Evolutionary conservation across 2,113 vertebrate species (phyloP).

Genomic region (Varanus komodoensis): DNA sequence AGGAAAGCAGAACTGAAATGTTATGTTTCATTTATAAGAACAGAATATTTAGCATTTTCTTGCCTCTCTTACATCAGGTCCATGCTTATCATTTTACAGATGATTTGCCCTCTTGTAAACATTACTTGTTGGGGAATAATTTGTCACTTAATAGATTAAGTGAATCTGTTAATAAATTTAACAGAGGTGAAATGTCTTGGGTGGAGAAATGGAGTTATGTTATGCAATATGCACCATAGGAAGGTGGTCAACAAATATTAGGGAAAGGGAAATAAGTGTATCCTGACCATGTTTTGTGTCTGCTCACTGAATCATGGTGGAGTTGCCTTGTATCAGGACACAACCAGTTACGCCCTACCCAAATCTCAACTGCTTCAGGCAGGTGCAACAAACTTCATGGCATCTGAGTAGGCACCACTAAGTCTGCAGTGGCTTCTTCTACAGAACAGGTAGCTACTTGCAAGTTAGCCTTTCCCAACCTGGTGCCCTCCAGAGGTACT

Average conservation of each 20-base stretch:
- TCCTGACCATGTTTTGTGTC: neutral
- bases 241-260: neutral
- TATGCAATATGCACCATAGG: neutral
- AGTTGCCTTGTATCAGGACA: neutral
- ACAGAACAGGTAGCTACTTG: neutral
- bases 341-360: neutral
- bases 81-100: neutral
- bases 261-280: neutral
- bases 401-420: neutral
- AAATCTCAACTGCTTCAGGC: neutral
- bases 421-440: neutral
- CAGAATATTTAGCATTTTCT: conserved; percentile 20
- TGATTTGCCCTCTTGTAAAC: neutral
- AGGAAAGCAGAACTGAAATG: conserved; percentile 49
- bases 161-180: neutral
- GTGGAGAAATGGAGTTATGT: neutral
- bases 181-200: neutral
- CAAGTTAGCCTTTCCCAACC: too few relatives aligned
- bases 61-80: neutral
- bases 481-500: neutral
- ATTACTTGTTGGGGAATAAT: neutral
- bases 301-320: neutral
- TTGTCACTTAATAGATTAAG: neutral
- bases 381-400: neutral
- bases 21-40: neutral